A percentile compares a stretch with the other conserved stretches of the same genome.
Conservation (phyloP, 2,113 vertebrate genomes). For the Antennarius striatus region DNA sequence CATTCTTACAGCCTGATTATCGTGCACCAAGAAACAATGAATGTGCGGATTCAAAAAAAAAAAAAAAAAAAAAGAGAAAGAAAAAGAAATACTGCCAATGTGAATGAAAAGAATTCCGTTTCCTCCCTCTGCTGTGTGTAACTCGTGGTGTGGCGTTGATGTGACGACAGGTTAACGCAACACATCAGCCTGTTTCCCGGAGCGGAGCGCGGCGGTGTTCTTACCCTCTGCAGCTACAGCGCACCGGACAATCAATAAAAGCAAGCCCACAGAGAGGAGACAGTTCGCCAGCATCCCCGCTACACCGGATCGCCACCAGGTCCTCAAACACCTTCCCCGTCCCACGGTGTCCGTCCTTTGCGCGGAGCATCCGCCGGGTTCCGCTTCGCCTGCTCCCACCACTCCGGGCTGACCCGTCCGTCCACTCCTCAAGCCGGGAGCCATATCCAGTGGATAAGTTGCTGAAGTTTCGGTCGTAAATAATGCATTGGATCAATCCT, state of each 20-base stretch:
- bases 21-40: conserved; percentile 35
- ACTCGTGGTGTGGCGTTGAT: background rate
- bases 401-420: conserved; percentile 53
- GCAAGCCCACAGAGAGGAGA: conserved; percentile 68
- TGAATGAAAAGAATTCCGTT: conserved; percentile 40
- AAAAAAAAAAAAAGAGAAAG: no score
- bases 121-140: conserved; percentile 1
- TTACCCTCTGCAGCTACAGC: conserved; percentile 77
- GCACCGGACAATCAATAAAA: conserved; percentile 70
- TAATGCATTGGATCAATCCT: conserved; percentile 78
- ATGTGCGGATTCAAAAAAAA: conserved; percentile 41
- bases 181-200: conserved; percentile 8
- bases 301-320: conserved; percentile 50
- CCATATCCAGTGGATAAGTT: conserved; percentile 78
- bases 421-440: conserved; percentile 75
- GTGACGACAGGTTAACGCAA: conserved; percentile 6
- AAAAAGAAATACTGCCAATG: conserved; percentile 7
- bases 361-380: conserved; percentile 37
- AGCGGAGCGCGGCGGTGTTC: conserved; percentile 28
- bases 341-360: conserved; percentile 52
- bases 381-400: conserved; percentile 50
- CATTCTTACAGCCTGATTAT: conserved; percentile 12
- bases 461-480: conserved; percentile 74
- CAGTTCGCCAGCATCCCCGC: conserved; percentile 66
- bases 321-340: conserved; percentile 61